These are phyloP conservation scores for Melanotaenia maccullochi DNA, from an alignment of 2,797 vertebrate species.

Conservation along the genomic window DNA sequence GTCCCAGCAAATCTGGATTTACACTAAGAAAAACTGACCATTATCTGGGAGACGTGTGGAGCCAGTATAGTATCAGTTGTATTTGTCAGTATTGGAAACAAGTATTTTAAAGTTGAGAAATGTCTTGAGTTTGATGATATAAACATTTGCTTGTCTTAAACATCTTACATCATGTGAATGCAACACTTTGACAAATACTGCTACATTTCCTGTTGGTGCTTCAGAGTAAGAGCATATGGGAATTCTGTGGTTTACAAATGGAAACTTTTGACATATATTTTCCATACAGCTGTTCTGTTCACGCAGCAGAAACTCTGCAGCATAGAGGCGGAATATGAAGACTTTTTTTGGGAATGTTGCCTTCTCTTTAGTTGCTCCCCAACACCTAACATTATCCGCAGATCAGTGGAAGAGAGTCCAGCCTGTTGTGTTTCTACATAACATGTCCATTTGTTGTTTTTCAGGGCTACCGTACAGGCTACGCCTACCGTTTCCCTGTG, in stretches of 20 bases:
- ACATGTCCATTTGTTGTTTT: not conserved
- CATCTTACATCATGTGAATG: not conserved
- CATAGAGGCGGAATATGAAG: not conserved
- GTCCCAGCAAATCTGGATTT: not conserved
- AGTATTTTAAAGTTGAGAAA: not conserved
- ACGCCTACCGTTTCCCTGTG: conserved; percentile 94
- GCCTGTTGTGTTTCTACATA: not conserved
- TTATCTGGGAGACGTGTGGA: not conserved
- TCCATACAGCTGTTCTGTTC: not conserved
- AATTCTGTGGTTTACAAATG: conserved; percentile 39
- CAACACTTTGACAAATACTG: not conserved
- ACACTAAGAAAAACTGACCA: not conserved
- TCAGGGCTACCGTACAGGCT: conserved; percentile 90
- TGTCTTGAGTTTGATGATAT: not conserved
- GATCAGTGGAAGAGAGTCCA: not conserved
- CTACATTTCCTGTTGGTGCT: conserved; percentile 34
- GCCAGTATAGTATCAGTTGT: not conserved
- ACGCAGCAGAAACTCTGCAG: conserved; percentile 12
- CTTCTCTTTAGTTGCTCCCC: not conserved
- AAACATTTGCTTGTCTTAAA: not conserved
- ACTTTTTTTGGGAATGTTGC: conserved; percentile 5
- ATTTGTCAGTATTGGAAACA: not conserved
- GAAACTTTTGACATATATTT: conserved; percentile 18
- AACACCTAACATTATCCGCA: not conserved
- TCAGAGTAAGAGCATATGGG: conserved; percentile 37